phyloP scores from a whole-genome alignment of 2,113 vertebrate species.

The Cyprinodon tularosa region DNA sequence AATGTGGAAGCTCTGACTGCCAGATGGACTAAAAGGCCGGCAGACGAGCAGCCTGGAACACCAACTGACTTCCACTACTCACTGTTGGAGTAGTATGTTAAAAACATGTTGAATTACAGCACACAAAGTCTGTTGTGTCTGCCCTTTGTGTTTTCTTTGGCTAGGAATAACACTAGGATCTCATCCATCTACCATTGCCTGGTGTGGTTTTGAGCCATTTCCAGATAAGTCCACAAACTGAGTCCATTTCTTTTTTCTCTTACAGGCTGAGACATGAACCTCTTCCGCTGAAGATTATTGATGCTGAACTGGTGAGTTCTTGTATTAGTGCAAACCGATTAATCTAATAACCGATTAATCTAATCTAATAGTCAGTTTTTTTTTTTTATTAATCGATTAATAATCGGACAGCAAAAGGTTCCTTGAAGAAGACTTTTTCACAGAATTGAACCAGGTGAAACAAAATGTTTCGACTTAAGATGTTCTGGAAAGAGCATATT shows the following conservation, averaged over 20 bases:
- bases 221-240: conserved; percentile 63
- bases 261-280: conserved; percentile 73
- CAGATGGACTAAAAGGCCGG: conserved; percentile 22
- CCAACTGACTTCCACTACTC: not conserved
- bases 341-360: no score
- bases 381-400: no score
- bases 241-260: conserved; percentile 72
- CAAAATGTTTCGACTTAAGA: no score
- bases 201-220: conserved; percentile 34
- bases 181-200: conserved; percentile 5
- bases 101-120: conserved; percentile 44
- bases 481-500: no score
- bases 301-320: conserved; percentile 81
- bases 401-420: no score
- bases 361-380: no score
- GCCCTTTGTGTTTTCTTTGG: conserved; percentile 48
- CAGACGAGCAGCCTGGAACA: conserved; percentile 21
- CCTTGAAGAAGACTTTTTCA: no score
- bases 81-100: conserved; percentile 16
- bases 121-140: conserved; percentile 4
- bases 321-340: no score
- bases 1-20: conserved; percentile 20
- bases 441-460: no score
- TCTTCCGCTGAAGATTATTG: conserved; percentile 63
- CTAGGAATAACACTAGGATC: conserved; percentile 1